phyloP scores from a whole-genome alignment of 2,888 invertebrate species.

The Bimastos eiseni region DNA sequence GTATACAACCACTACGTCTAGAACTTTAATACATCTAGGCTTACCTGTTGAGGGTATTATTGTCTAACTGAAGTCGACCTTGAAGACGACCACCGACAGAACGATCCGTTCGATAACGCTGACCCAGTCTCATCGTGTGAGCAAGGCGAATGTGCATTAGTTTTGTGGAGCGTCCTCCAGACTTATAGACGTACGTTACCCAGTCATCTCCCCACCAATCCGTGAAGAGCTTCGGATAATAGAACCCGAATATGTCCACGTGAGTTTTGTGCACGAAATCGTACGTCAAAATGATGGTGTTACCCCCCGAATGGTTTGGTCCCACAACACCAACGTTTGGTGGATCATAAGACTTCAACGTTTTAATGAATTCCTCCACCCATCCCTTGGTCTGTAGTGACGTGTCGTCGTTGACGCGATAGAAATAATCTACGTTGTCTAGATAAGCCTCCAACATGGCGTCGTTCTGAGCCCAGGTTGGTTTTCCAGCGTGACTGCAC shows the following conservation, averaged over 20 bases:
- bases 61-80: not conserved
- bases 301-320: constrained; percentile 43
- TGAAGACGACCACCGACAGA: not conserved
- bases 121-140: constrained; percentile 38
- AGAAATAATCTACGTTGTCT: constrained; percentile 40
- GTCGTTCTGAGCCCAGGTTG: constrained; percentile 46
- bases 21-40: no score
- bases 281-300: constrained; percentile 42
- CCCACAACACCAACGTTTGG: constrained; percentile 44
- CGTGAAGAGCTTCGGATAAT: constrained; percentile 42
- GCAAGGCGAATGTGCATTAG: constrained; percentile 29
- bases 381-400: constrained; percentile 35
- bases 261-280: constrained; percentile 44
- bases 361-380: constrained; percentile 38
- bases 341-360: constrained; percentile 35
- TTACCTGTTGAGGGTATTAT: no score
- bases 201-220: constrained; percentile 46
- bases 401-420: constrained; percentile 41
- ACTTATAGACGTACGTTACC: constrained; percentile 43
- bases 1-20: no score
- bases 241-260: constrained; percentile 44
- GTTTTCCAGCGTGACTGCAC: constrained; percentile 38
- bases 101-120: constrained; percentile 30
- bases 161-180: constrained; percentile 36
- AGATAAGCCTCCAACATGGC: constrained; percentile 44